These are phyloP conservation scores for Aleiodes testaceus DNA, from an alignment of 2,888 invertebrate genomes.

Conservation along the genomic window DNA sequence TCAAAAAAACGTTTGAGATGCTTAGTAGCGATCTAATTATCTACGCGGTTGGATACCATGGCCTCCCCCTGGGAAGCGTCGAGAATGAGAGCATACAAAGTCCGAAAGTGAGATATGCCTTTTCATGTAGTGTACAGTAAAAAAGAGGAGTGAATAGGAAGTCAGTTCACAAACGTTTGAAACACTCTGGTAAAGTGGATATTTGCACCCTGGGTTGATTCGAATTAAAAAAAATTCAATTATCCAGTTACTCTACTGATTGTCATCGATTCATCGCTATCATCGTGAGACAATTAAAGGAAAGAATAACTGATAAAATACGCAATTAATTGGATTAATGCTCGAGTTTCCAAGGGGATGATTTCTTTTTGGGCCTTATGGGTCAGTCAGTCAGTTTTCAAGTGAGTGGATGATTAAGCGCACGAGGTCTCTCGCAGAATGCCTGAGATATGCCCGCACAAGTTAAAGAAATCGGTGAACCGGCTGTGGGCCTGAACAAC, in stretches of 20 bases:
- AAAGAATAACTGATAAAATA: constrained; percentile 19
- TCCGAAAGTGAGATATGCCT: constrained; percentile 20
- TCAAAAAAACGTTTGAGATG: constrained; percentile 62
- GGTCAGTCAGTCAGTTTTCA: constrained; percentile 52
- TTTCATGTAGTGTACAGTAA: constrained; percentile 14
- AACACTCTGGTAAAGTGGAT: constrained; percentile 2
- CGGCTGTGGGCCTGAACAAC: constrained; percentile 12
- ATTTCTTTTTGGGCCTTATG: constrained; percentile 38
- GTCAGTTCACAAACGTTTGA: constrained; percentile 21
- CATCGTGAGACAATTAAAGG: constrained; percentile 7
- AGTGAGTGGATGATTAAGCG: constrained; percentile 57
- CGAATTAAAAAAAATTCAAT: not conserved
- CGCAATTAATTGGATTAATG: constrained; percentile 23
- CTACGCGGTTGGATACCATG: constrained; percentile 71
- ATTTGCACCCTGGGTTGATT: constrained; percentile 16
- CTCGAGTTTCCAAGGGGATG: not conserved
- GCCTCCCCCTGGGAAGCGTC: constrained; percentile 65
- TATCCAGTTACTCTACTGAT: constrained; percentile 7
- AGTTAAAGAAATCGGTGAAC: constrained; percentile 20
- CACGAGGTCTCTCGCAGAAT: constrained; percentile 48
- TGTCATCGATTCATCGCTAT: constrained; percentile 7
- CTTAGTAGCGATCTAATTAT: constrained; percentile 73
- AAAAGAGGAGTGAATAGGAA: not conserved
- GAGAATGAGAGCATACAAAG: constrained; percentile 51
- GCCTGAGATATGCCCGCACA: constrained; percentile 21